phyloP scores from a whole-genome alignment of 2,888 invertebrate species.

The Tetramorium bicarinatum region DNA sequence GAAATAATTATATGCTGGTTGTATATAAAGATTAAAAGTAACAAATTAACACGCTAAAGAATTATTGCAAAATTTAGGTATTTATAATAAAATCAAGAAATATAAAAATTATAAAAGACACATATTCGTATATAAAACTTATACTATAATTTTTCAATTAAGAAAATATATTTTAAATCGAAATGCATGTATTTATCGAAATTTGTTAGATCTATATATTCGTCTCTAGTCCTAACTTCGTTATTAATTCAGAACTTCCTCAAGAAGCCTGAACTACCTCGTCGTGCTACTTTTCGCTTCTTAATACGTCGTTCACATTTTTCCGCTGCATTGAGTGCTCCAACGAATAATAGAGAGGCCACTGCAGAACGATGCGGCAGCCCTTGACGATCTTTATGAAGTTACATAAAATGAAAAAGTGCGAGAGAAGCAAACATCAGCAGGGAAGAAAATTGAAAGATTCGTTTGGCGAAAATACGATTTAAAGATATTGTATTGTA shows the following conservation, averaged over 20 bases:
- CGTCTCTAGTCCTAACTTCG: slow-evolving; percentile 58
- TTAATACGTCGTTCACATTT: slow-evolving; percentile 55
- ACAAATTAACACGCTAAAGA: not conserved
- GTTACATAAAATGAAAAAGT: slow-evolving; percentile 30
- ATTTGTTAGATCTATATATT: not conserved
- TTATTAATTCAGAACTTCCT: slow-evolving; percentile 82
- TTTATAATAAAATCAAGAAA: not conserved
- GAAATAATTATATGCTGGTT: not conserved
- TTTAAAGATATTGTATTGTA: not conserved
- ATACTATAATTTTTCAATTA: not conserved
- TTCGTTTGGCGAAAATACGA: not conserved
- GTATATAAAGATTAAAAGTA: not conserved
- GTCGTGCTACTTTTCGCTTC: slow-evolving; percentile 66
- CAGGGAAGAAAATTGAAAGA: not conserved
- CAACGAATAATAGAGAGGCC: slow-evolving; percentile 40
- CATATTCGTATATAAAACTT: not conserved
- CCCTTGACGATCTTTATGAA: slow-evolving; percentile 33
- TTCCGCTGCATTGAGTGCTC: slow-evolving; percentile 68
- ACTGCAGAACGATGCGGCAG: slow-evolving; percentile 25
- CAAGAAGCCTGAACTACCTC: slow-evolving; percentile 77
- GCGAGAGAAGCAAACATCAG: slow-evolving; percentile 24
- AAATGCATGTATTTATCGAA: not conserved
- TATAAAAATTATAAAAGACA: not conserved
- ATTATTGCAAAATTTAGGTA: not conserved
- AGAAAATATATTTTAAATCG: not conserved